Evolutionary conservation across 2,888 invertebrate species (phyloP), one percentile per base, ranked within the genome.

Genomic region (Drosophila anomelani): DNA sequence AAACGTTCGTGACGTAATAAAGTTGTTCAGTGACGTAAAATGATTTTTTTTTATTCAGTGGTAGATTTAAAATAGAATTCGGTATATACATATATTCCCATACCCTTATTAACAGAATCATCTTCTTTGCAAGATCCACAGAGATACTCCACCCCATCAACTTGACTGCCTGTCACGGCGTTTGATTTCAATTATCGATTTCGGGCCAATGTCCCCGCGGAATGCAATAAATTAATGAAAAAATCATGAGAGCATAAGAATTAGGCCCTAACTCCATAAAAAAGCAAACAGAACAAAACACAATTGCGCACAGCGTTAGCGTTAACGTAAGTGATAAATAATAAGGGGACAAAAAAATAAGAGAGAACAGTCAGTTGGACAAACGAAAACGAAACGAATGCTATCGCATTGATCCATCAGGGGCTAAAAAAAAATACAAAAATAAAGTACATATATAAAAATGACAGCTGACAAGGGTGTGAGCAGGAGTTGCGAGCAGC

Each of bases 401-500:
- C 70, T 47, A 81, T 76, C 72, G 74, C 79, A 80, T 71, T 44
- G 76, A 51, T 74, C 85, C 82, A 85, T 80, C 88, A 82, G 78
- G 78, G 51, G 62, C 61, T 34, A 73, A 72, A 60, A 76, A 53
- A 53, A 76, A 53, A 53, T 15, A 20, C 20, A 20, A 34, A 51
- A 77, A 58, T 36, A 76, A 57, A 54, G 59, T 41, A 58, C 32
- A 51, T 26, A 38, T 51, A 49, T 61, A 69, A 78, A 80, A 85
- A 72, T 86, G 86, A 86, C 89, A 86, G 86, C 79, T 86, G 86
- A 86, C 86, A 86, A 87, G 86, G 86, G 86, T 89, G 86, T 86
- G 86, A 86, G 86, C 82, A 79, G 49, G 64, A 72, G 71, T 46
- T 20, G 66, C 41, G 39, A 61, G 58, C 71, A 63, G 9, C 58